Evolutionary conservation across 2,797 vertebrate species (phyloP).

Genomic region (Molothrus aeneus): DNA sequence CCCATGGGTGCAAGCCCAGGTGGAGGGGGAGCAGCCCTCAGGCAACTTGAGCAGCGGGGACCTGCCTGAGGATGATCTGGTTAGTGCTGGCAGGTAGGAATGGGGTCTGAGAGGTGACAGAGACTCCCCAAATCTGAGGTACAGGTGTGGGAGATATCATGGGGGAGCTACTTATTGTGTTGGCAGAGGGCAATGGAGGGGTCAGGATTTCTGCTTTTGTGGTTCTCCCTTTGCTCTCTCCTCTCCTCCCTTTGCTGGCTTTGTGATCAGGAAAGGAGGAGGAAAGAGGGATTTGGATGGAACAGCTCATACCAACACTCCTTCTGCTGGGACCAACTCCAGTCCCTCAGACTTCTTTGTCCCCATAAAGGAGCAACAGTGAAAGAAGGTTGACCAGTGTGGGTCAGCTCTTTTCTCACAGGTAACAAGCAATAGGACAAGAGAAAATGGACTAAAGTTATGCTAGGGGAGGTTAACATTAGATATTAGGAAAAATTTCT

Average conservation of each 20-base stretch:
- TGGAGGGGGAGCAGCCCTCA: not conserved
- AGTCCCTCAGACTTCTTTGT: not conserved
- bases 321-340: not conserved
- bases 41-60: not conserved
- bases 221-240: not conserved
- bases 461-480: not conserved
- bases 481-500: not conserved
- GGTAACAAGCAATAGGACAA: not conserved
- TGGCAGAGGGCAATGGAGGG: not conserved
- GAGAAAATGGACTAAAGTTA: not conserved
- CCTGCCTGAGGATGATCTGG: not conserved
- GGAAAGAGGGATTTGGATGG: not conserved
- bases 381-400: not conserved
- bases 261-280: not conserved
- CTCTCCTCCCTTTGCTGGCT: not conserved
- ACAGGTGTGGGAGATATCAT: not conserved
- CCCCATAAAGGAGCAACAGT: not conserved
- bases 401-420: not conserved
- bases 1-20: constrained; percentile 23
- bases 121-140: not conserved
- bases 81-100: constrained; percentile 43
- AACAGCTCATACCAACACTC: not conserved
- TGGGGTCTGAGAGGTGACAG: not conserved
- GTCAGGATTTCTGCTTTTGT: not conserved
- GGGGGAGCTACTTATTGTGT: not conserved